A percentile compares a stretch with the other conserved stretches of the same genome.
These are phyloP conservation scores for Choristoneura fumiferana DNA, from an alignment of 1,140 invertebrate genomes.

Conservation along the genomic window DNA sequence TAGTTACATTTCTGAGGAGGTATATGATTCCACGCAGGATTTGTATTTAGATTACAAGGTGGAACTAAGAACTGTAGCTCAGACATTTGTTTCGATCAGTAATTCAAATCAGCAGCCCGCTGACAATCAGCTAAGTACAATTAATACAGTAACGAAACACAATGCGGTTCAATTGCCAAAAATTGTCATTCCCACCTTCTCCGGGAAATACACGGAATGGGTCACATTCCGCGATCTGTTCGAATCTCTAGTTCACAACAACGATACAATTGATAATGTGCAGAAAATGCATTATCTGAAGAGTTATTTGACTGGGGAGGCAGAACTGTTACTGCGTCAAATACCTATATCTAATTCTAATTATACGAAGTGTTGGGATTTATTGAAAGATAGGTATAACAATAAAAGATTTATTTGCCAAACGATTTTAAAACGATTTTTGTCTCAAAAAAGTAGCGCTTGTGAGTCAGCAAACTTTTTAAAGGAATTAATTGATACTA, in stretches of 20 bases:
- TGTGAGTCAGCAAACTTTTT: conserved; percentile 7
- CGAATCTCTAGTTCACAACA: conserved; percentile 9
- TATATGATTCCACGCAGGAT: neutral
- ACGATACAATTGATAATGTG: conserved; percentile 20
- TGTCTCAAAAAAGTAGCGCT: no score
- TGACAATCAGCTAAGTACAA: neutral
- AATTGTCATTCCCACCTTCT: conserved; percentile 18
- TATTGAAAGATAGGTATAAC: no score
- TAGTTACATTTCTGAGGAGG: neutral
- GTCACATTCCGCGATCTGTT: conserved; percentile 18
- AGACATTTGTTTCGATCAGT: neutral
- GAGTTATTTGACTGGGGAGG: no score
- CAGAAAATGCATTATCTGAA: no score
- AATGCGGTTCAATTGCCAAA: conserved; percentile 3
- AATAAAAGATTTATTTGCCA: conserved; percentile 19
- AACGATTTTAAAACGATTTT: no score
- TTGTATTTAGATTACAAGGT: neutral
- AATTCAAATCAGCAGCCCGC: neutral
- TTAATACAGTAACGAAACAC: neutral
- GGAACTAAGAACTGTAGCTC: neutral
- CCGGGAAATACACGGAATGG: conserved; percentile 21
- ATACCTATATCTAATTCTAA: neutral
- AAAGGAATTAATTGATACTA: conserved; percentile 18
- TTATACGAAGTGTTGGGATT: conserved; percentile 11
- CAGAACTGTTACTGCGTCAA: no score